These are phyloP conservation scores for Epizoanthus rinbou DNA, from an alignment of 92 coral and sea anemone genomes.

Conservation along the genomic window DNA sequence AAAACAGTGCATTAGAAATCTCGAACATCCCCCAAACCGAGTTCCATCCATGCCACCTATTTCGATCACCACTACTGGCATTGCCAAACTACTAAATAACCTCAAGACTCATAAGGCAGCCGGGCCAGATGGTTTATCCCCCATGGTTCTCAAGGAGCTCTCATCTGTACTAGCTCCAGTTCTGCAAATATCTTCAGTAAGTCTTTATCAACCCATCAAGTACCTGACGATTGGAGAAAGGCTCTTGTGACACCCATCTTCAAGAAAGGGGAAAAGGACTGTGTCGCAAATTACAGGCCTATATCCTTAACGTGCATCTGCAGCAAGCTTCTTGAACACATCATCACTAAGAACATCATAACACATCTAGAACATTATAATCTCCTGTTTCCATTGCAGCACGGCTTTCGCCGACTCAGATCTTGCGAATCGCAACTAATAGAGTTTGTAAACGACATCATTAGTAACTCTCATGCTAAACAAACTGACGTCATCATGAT, in stretches of 20 bases:
- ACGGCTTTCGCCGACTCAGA: no score
- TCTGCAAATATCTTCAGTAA: constrained; percentile 9
- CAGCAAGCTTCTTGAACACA: no score
- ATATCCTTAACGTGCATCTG: no score
- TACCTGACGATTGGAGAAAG: background rate
- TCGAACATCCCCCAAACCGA: background rate
- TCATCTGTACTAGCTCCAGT: background rate
- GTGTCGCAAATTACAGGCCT: no score
- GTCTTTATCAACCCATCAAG: constrained; percentile 21
- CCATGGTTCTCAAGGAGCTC: background rate
- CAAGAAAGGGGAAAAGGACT: no score
- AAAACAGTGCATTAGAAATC: background rate
- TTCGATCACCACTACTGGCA: background rate
- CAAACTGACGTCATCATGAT: background rate
- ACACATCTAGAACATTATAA: no score
- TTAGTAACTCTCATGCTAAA: no score
- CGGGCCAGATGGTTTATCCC: constrained; percentile 10
- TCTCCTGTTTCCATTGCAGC: no score
- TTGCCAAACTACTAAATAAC: background rate
- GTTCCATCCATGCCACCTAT: constrained; percentile 8
- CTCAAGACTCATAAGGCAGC: background rate
- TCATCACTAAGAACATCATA: no score
- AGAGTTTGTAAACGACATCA: no score
- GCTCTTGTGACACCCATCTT: no score
- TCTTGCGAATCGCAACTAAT: no score